These are phyloP conservation scores for Agrilus cyanescens DNA, from an alignment of 2,888 invertebrate species.

Conservation along the genomic window DNA sequence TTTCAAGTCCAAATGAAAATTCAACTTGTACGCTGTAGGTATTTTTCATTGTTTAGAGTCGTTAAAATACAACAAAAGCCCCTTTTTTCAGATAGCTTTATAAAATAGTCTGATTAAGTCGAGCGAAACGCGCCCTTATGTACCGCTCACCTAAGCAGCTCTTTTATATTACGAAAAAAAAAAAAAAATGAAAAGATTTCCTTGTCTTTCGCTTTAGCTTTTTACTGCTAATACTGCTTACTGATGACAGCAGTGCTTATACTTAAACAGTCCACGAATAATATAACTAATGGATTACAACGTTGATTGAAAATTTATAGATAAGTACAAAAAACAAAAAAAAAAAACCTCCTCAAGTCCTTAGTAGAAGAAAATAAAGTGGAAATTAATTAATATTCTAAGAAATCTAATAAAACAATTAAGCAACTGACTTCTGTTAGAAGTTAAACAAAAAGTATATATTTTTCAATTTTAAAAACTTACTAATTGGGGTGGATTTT, in stretches of 20 bases:
- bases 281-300: conserved; percentile 38
- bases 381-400: too few species aligned
- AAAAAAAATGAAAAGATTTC: conserved; percentile 31
- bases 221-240: too few species aligned
- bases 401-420: too few species aligned
- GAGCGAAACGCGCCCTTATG: conserved; percentile 34
- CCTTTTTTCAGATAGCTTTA: conserved; percentile 28
- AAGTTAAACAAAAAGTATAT: too few species aligned
- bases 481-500: too few species aligned
- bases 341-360: too few species aligned
- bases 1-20: too few species aligned
- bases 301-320: conserved; percentile 36
- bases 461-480: too few species aligned
- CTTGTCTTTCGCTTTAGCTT: conserved; percentile 29
- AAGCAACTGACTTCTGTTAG: too few species aligned
- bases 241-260: conserved; percentile 7
- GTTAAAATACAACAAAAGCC: conserved; percentile 33
- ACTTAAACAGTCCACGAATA: conserved; percentile 32
- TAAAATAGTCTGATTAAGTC: conserved; percentile 36
- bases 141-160: too few species aligned
- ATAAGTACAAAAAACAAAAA: conserved; percentile 30
- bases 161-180: conserved; percentile 24
- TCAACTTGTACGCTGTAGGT: conserved; percentile 9
- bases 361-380: too few species aligned
- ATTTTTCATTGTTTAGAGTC: conserved; percentile 31